Evolutionary conservation across 2,888 invertebrate species (phyloP).

Genomic region (Chirona hameri): DNA sequence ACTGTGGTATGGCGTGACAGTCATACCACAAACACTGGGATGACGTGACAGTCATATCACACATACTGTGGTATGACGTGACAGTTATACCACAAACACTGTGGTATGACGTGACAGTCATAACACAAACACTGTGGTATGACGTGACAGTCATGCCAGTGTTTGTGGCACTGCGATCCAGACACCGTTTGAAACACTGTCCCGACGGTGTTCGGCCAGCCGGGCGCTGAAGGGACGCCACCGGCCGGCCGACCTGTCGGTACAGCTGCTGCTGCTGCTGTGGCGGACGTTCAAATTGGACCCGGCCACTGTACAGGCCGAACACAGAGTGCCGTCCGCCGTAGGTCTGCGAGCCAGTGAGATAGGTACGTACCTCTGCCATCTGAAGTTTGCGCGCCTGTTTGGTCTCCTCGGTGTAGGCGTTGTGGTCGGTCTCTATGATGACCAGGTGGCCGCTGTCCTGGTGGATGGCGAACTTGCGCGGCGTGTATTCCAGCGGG

Average conservation of each 20-base stretch:
- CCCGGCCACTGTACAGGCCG: not conserved
- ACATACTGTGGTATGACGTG: no score
- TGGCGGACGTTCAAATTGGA: not conserved
- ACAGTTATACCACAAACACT: no score
- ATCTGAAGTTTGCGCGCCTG: conserved; percentile 88
- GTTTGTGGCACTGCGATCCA: no score
- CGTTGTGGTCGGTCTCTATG: conserved; percentile 95
- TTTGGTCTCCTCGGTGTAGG: conserved; percentile 96
- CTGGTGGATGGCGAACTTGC: conserved; percentile 88
- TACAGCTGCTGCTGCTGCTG: not conserved
- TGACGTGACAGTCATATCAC: no score
- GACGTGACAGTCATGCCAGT: no score
- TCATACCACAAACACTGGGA: no score
- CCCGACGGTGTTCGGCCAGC: conserved; percentile 92
- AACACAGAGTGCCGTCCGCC: not conserved
- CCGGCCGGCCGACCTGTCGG: not conserved
- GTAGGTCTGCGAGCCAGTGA: no score
- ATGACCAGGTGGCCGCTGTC: conserved; percentile 86
- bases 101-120: no score
- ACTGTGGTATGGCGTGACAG: no score
- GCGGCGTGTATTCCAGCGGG: conserved; percentile 90
- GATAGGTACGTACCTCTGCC: conserved; percentile 63
- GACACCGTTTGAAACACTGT: conserved; percentile 55
- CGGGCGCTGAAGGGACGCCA: conserved; percentile 66
- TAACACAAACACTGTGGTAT: no score